Conservation (phyloP, 1,140 invertebrate species). For the Temnothorax nylanderi region DNA sequence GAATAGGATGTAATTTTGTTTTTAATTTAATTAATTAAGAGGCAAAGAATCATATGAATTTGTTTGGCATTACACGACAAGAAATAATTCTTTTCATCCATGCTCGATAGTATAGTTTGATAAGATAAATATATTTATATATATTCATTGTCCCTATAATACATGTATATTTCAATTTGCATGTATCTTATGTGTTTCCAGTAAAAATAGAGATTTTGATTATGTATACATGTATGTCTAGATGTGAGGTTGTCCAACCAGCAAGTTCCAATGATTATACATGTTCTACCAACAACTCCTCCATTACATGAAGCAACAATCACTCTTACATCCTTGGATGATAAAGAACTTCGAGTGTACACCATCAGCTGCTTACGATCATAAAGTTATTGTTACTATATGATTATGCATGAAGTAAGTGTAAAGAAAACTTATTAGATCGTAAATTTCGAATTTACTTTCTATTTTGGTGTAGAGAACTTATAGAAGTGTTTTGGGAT, state of each 20-base stretch:
- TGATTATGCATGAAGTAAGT: background rate
- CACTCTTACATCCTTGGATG: slow-evolving; percentile 61
- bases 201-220: background rate
- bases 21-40: background rate
- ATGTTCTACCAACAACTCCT: slow-evolving; percentile 32
- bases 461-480: background rate
- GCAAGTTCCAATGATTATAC: slow-evolving; percentile 58
- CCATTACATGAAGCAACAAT: slow-evolving; percentile 59
- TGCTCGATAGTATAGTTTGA: too few relatives aligned
- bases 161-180: too few relatives aligned
- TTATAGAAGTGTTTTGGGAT: background rate
- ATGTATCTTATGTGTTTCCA: too few relatives aligned
- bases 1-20: background rate
- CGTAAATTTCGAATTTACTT: background rate
- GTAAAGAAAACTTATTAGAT: background rate
- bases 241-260: slow-evolving; percentile 52
- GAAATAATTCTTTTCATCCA: too few relatives aligned
- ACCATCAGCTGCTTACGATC: slow-evolving; percentile 27
- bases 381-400: slow-evolving; percentile 1
- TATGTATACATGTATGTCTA: slow-evolving; percentile 16
- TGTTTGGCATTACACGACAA: too few relatives aligned
- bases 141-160: too few relatives aligned
- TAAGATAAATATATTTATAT: too few relatives aligned
- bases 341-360: slow-evolving; percentile 64
- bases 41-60: background rate